A percentile compares a stretch with the other conserved stretches of the same genome.
These are phyloP conservation scores for Caenorhabditis auriculariae DNA, from an alignment of 2,888 invertebrate species.

Conservation along the genomic window DNA sequence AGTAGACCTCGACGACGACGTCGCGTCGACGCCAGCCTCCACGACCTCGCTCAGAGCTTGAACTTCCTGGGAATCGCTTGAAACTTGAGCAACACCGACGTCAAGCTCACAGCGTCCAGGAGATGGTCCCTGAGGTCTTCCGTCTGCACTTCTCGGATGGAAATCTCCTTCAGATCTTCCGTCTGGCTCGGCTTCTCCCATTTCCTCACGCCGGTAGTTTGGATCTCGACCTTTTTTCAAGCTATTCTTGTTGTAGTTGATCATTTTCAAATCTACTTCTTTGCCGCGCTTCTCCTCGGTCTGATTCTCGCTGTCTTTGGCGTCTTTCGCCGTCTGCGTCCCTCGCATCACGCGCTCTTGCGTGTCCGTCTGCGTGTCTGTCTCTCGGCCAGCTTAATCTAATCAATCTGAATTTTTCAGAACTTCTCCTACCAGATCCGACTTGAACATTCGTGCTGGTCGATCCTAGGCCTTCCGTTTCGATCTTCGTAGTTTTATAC, in stretches of 20 bases:
- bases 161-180: too few relatives aligned
- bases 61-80: background rate
- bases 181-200: background rate
- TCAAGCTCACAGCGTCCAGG: too few relatives aligned
- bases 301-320: background rate
- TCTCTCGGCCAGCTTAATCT: background rate
- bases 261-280: background rate
- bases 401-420: slow-evolving; percentile 2
- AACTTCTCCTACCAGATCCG: too few relatives aligned
- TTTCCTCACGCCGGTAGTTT: too few relatives aligned
- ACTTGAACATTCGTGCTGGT: too few relatives aligned
- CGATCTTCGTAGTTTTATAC: background rate
- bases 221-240: background rate
- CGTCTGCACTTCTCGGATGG: too few relatives aligned
- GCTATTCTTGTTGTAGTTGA: background rate
- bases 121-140: too few relatives aligned
- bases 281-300: background rate
- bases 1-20: background rate
- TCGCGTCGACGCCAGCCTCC: slow-evolving; percentile 4
- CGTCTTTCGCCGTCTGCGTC: slow-evolving; percentile 1
- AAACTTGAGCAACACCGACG: background rate
- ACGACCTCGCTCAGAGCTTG: background rate
- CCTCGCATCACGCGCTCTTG: background rate
- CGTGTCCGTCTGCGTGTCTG: background rate
- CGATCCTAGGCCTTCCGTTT: too few relatives aligned